Conservation (phyloP, 2,888 invertebrate species). For the Ichneumon xanthorius region DNA sequence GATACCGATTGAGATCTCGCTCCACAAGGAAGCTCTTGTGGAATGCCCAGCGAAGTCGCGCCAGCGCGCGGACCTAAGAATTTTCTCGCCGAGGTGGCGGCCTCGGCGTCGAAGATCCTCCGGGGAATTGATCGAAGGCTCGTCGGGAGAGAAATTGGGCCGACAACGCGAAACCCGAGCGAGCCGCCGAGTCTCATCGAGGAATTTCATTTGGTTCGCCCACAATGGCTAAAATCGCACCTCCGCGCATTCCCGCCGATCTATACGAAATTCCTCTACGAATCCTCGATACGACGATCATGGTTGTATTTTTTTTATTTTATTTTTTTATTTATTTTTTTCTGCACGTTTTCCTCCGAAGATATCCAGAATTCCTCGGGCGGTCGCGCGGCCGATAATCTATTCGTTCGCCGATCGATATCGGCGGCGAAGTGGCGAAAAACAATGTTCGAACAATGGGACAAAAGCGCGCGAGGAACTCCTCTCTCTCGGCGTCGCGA, state of each 20-base stretch:
- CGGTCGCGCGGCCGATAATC: slow-evolving; percentile 15
- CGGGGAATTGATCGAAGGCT: neutral
- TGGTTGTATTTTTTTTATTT: neutral
- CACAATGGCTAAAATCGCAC: slow-evolving; percentile 49
- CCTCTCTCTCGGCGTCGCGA: slow-evolving; percentile 22
- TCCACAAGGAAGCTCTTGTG: neutral
- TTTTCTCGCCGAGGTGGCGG: slow-evolving; percentile 23
- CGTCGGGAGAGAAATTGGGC: slow-evolving; percentile 37
- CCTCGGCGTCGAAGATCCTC: neutral
- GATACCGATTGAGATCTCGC: slow-evolving; percentile 38
- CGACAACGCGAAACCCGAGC: slow-evolving; percentile 7
- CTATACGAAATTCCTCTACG: slow-evolving; percentile 47
- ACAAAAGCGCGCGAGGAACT: slow-evolving; percentile 46
- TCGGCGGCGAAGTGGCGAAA: slow-evolving; percentile 61
- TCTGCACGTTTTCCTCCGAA: slow-evolving; percentile 19
- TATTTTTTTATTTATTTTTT: neutral
- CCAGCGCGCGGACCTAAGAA: neutral
- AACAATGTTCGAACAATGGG: slow-evolving; percentile 70
- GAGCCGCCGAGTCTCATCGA: slow-evolving; percentile 2
- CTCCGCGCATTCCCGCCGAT: slow-evolving; percentile 43
- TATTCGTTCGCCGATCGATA: slow-evolving; percentile 49
- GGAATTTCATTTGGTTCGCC: slow-evolving; percentile 60
- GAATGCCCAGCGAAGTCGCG: slow-evolving; percentile 43
- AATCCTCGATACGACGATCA: slow-evolving; percentile 23
- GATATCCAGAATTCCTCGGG: slow-evolving; percentile 33